A percentile compares a stretch with the other conserved stretches of the same genome.
phyloP scores from a whole-genome alignment of 2,797 vertebrate species.

The Poeciliopsis paucimaculata region DNA sequence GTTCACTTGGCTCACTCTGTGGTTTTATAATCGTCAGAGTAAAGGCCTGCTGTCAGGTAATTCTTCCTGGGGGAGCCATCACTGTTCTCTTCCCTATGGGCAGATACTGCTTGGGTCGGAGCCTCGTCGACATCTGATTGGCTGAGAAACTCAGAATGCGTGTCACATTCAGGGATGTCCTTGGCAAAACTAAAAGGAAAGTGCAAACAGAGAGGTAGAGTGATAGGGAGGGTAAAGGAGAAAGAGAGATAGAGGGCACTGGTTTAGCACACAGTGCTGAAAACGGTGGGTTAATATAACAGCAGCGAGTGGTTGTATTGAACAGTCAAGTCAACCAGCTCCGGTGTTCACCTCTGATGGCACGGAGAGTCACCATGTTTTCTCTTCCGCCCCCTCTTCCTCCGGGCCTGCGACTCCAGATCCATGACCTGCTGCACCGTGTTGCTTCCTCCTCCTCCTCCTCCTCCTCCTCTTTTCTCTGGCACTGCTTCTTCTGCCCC shows the following conservation, averaged over 20 bases:
- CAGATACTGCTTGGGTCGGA: conserved; percentile 68
- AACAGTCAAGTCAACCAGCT: conserved; percentile 69
- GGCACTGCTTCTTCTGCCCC: conserved; percentile 47
- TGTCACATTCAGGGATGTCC: conserved; percentile 73
- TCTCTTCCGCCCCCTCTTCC: conserved; percentile 84
- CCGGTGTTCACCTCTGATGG: conserved; percentile 76
- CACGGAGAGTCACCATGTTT: conserved; percentile 79
- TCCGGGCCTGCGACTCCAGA: conserved; percentile 85
- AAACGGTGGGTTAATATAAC: conserved; percentile 77
- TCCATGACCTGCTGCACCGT: conserved; percentile 83
- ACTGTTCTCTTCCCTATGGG: conserved; percentile 86
- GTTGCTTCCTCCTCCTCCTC: conserved; percentile 36
- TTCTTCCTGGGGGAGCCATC: conserved; percentile 89
- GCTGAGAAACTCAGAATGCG: conserved; percentile 72
- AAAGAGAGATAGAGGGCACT: conserved; percentile 76
- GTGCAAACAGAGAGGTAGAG: conserved; percentile 75
- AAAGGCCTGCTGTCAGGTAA: conserved; percentile 95
- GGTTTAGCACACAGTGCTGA: conserved; percentile 84
- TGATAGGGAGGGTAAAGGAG: conserved; percentile 60
- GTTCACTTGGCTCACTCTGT: conserved; percentile 86
- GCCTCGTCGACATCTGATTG: conserved; percentile 75
- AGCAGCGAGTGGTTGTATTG: conserved; percentile 67
- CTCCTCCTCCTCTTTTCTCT: conserved; percentile 44
- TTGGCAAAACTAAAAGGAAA: conserved; percentile 71
- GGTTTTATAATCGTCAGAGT: conserved; percentile 97